Evolutionary conservation across 2,113 vertebrate genomes (phyloP), one percentile per base, ranked within the genome.

Genomic region (Cyanoliseus patagonus): DNA sequence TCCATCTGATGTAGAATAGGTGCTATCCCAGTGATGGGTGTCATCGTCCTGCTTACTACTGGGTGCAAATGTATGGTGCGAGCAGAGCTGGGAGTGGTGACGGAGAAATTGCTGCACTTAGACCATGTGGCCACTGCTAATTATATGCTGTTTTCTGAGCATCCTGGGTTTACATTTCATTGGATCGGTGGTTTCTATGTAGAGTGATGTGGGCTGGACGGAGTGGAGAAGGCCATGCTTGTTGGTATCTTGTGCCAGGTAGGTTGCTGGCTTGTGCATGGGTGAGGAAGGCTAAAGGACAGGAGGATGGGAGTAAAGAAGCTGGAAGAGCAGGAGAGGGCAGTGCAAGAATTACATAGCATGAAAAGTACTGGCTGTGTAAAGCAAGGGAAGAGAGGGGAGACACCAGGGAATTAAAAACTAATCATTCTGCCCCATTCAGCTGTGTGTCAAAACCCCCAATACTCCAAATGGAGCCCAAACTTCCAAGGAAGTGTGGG

Each of bases 91-190:
- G 57, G 27, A 19, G 27, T 6, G 19, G 30, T 57, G 33, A 39
- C 20, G 33, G 64, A n/a, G 51, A 4, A 39, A 13, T 30, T 61
- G 2, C 35, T 52, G 39, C 8, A 4, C n/a, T 19, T 23, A 14
- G 1, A 13, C 35, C 3, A 0, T 15, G 0, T 10, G 41, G 49
- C 42, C 13, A 0, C 63, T 73, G 70, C 39, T 89, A 42, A 30
- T 30, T 12, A 17, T 3, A 7, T 15, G 73, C 46, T 61, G 49
- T 4, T n/a, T 62, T 75, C 72, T 64, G 57, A 51, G 76, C 52
- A n/a, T 30, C 57, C 41, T 53, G 47, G 20, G 31, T 33, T 39
- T 13, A 11, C 30, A 37, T 80, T 11, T 33, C 2, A 3, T 4
- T 52, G 37, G 46, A 4, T 35, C 15, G 1, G 27, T 47, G 61